phyloP scores from a whole-genome alignment of 1,140 invertebrate genomes.

The Formica exsecta region DNA sequence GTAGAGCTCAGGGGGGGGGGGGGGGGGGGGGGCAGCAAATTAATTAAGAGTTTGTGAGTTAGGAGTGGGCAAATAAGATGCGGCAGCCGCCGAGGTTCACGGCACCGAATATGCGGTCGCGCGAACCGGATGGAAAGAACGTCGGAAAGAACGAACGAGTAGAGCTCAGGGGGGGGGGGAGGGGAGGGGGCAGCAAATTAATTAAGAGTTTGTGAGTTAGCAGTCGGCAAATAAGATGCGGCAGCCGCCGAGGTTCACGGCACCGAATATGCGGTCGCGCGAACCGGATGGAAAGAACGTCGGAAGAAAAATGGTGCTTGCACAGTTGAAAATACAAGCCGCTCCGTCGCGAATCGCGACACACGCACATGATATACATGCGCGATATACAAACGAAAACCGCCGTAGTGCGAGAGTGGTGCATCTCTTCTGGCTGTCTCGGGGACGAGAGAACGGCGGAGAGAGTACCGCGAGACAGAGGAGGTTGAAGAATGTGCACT shows the following conservation, averaged over 20 bases:
- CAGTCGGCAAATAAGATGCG: slow-evolving; percentile 69
- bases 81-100: slow-evolving; percentile 39
- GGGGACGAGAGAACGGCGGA: slow-evolving; percentile 57
- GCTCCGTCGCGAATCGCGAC: slow-evolving; percentile 21
- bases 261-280: slow-evolving; percentile 31
- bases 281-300: slow-evolving; percentile 12
- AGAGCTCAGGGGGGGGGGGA: background rate
- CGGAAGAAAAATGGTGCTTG: background rate
- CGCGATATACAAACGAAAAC: slow-evolving; percentile 68
- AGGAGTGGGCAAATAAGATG: slow-evolving; percentile 71
- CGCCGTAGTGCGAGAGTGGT: slow-evolving; percentile 23
- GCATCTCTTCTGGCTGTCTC: slow-evolving; percentile 70
- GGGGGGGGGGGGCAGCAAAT: slow-evolving; percentile 68
- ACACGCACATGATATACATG: slow-evolving; percentile 21
- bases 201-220: slow-evolving; percentile 80
- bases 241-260: slow-evolving; percentile 43
- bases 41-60: slow-evolving; percentile 81
- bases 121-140: slow-evolving; percentile 12
- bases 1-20: background rate
- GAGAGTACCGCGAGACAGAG: slow-evolving; percentile 53
- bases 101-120: slow-evolving; percentile 38
- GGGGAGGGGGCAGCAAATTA: slow-evolving; percentile 75
- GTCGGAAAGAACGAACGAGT: no score
- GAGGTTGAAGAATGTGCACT: slow-evolving; percentile 84
- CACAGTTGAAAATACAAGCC: slow-evolving; percentile 14